Evolutionary conservation across 1,140 invertebrate species (phyloP), one percentile per base, ranked within the genome.

Genomic region (Drosophila albomicans): DNA sequence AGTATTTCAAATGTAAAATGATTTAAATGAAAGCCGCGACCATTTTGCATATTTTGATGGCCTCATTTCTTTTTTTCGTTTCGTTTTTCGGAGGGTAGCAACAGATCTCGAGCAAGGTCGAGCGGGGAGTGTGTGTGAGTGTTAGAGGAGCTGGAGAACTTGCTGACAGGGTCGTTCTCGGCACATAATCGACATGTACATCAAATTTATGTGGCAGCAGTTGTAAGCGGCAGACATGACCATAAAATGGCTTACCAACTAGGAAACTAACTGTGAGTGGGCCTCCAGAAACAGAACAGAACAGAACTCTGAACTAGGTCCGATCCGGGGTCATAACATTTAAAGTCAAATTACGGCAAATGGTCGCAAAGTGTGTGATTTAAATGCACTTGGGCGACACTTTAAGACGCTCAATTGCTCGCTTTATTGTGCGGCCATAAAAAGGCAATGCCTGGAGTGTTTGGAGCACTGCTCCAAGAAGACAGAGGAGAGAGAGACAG

Each of bases 281-380:
- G 28, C 63, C 32, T 45, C 52, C 10, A 8, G 20, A 28, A 13
- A 32, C 5, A 32, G 30, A 32, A 32, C 30, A 32, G 30, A 32
- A 32, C 35, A 38, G 35, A 38, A 3, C 32, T 32, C 2, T 3
- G 35, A 38, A 43, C 43, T 43, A 67, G 25, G 54, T 67, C 54
- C 54, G 45, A 58, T 28, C 68, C 52, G 66, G 51, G 78, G 81
- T 75, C 85, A 89, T 89, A 89, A 89, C 85, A 89, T 89, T 89
- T 89, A 89, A 89, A 89, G 85, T 89, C 85, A 89, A 89, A 89
- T 89, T 89, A 89, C 86, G 86, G 85, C 85, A 89, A 89, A 89
- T 89, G 85, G 85, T 89, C 85, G 85, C 85, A 89, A 89, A 89
- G 85, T 89, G 85, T 89, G 85, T 89, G 85, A 89, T 89, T 89